These are phyloP conservation scores for Machimus rusticus DNA, from an alignment of 2,888 invertebrate genomes.

Conservation along the genomic window DNA sequence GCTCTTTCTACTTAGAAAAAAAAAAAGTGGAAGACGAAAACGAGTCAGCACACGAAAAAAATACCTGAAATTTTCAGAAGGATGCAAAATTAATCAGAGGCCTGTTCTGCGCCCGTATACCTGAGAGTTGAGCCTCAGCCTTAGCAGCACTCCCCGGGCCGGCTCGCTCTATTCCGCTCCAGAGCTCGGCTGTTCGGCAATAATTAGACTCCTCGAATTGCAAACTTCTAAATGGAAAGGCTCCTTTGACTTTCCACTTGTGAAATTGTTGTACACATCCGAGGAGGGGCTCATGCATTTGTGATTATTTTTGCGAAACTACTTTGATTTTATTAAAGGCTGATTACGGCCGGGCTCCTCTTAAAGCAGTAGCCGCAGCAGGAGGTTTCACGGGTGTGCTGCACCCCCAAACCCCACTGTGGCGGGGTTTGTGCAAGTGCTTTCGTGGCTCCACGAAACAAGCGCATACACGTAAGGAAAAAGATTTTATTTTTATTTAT, in stretches of 20 bases:
- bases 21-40: slow-evolving; percentile 5
- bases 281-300: slow-evolving; percentile 19
- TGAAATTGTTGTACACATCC: slow-evolving; percentile 34
- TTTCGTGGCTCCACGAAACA: background rate
- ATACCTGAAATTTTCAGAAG: slow-evolving; percentile 28
- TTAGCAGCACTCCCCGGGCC: background rate
- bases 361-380: background rate
- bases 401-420: background rate
- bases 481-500: background rate
- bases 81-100: slow-evolving; percentile 36
- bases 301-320: slow-evolving; percentile 27
- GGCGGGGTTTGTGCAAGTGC: background rate
- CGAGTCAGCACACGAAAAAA: background rate
- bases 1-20: slow-evolving; percentile 25
- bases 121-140: background rate
- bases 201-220: slow-evolving; percentile 35
- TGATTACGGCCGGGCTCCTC: background rate
- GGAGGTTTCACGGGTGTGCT: background rate
- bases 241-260: slow-evolving; percentile 27
- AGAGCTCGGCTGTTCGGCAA: slow-evolving; percentile 7
- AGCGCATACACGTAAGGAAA: background rate
- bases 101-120: slow-evolving; percentile 1
- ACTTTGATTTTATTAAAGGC: slow-evolving; percentile 30
- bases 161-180: background rate
- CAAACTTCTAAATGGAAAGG: slow-evolving; percentile 3